A percentile compares a stretch with the other conserved stretches of the same genome.
Conservation (phyloP, 2,888 invertebrate species). For the Dasypogon diadema region DNA sequence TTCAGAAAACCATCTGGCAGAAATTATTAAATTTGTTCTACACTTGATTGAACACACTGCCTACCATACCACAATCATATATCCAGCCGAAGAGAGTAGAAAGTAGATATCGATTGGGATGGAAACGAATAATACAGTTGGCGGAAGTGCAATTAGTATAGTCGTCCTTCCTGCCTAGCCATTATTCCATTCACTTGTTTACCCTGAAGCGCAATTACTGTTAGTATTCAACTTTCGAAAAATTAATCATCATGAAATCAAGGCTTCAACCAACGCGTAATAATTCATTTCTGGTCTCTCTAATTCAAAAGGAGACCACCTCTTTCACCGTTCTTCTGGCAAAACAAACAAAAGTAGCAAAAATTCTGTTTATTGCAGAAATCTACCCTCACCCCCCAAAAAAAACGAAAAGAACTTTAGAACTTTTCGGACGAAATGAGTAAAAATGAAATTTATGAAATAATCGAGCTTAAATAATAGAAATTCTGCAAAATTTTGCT, state of each 20-base stretch:
- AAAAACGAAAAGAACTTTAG: no score
- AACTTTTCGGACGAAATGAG: slow-evolving; percentile 23
- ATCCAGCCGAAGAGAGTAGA: no score
- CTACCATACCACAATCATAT: no score
- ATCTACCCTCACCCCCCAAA: no score
- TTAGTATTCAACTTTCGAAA: slow-evolving; percentile 18
- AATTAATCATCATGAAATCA: slow-evolving; percentile 28
- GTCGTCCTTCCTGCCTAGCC: neutral
- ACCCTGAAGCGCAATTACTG: slow-evolving; percentile 16
- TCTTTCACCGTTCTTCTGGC: neutral
- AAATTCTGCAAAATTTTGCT: slow-evolving; percentile 8
- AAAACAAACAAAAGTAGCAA: slow-evolving; percentile 18
- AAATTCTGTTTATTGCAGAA: slow-evolving; percentile 9
- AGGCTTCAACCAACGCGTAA: slow-evolving; percentile 14
- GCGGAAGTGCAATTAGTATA: slow-evolving; percentile 25
- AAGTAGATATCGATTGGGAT: neutral
- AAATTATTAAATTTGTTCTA: no score
- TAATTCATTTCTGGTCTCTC: slow-evolving; percentile 10
- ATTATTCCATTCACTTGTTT: neutral
- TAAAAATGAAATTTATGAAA: slow-evolving; percentile 15
- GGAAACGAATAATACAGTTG: slow-evolving; percentile 21
- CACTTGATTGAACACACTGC: no score
- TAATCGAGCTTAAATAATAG: slow-evolving; percentile 17
- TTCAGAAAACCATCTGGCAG: no score
- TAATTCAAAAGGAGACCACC: slow-evolving; percentile 1